These are phyloP conservation scores for Yoshiicerus persimilis DNA, from an alignment of 1,140 invertebrate genomes.

Conservation along the genomic window DNA sequence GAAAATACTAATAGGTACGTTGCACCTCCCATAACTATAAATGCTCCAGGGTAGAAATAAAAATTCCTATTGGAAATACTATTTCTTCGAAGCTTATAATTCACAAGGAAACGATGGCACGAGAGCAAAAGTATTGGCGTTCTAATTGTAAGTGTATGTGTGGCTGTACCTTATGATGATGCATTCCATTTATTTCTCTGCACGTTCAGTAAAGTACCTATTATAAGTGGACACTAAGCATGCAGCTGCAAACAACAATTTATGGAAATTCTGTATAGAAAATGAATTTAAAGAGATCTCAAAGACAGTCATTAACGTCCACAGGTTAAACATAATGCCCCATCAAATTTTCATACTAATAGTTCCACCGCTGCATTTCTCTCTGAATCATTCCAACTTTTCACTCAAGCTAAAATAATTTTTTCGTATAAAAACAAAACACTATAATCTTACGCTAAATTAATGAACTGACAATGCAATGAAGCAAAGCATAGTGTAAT, in stretches of 20 bases:
- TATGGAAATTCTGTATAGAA: conserved; percentile 3
- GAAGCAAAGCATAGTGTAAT: background rate
- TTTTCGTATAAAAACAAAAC: background rate
- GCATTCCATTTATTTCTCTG: background rate
- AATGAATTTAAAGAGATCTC: background rate
- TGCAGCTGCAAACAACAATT: conserved; percentile 1
- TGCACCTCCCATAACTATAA: background rate
- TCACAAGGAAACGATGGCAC: background rate
- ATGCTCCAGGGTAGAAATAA: background rate
- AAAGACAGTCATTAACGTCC: background rate
- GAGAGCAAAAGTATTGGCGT: too few species aligned
- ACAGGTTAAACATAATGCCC: conserved; percentile 12
- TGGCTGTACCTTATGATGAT: too few species aligned
- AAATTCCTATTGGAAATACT: background rate
- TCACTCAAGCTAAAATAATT: background rate
- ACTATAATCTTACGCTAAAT: conserved; percentile 11
- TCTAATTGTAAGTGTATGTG: too few species aligned
- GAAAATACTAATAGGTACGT: background rate
- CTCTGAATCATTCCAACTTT: background rate
- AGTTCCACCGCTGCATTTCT: background rate
- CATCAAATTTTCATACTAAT: background rate
- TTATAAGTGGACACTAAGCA: background rate
- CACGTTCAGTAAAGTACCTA: background rate
- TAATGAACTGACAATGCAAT: background rate
- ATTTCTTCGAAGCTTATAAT: background rate